Percentiles rank a stretch among this genome's conserved stretches.
Evolutionary conservation across 2,888 invertebrate species (phyloP).

Genomic region (Polydrusus cervinus): DNA sequence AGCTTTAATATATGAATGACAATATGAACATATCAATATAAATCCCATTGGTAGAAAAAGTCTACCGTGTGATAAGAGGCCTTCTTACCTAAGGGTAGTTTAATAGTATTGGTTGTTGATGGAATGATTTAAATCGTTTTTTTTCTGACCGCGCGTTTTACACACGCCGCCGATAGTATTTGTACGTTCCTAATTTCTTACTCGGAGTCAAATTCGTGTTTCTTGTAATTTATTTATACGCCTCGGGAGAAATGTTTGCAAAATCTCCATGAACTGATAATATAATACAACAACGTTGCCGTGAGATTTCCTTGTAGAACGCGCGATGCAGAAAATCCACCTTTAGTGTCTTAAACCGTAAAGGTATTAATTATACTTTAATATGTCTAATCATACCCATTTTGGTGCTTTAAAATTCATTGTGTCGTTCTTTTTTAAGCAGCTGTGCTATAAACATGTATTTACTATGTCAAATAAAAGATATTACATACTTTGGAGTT

Average conservation of each 20-base stretch:
- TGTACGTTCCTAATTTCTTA: no score
- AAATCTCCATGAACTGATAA: no score
- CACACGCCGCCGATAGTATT: no score
- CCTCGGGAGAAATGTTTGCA: no score
- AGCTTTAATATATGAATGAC: slow-evolving; percentile 68
- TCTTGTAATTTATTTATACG: no score
- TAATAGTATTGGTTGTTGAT: slow-evolving; percentile 63
- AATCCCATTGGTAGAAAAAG: slow-evolving; percentile 63
- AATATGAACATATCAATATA: slow-evolving; percentile 69
- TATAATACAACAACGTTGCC: no score
- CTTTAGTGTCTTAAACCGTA: slow-evolving; percentile 63
- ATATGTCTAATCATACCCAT: slow-evolving; percentile 63
- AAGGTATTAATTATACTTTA: slow-evolving; percentile 56
- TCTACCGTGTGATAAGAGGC: slow-evolving; percentile 70
- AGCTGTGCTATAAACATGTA: slow-evolving; percentile 67
- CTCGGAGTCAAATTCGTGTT: no score
- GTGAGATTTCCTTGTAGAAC: no score
- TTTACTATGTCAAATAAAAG: slow-evolving; percentile 61
- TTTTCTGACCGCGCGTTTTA: no score
- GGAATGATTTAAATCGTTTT: slow-evolving; percentile 53
- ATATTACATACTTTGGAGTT: slow-evolving; percentile 33
- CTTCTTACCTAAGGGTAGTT: slow-evolving; percentile 67
- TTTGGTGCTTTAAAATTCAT: slow-evolving; percentile 67
- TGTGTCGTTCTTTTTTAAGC: slow-evolving; percentile 67
- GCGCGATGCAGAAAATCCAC: no score